Percentiles rank a stretch among this genome's conserved stretches.
phyloP scores from a whole-genome alignment of 2,888 invertebrate species.

The Tetragnatha montana region DNA sequence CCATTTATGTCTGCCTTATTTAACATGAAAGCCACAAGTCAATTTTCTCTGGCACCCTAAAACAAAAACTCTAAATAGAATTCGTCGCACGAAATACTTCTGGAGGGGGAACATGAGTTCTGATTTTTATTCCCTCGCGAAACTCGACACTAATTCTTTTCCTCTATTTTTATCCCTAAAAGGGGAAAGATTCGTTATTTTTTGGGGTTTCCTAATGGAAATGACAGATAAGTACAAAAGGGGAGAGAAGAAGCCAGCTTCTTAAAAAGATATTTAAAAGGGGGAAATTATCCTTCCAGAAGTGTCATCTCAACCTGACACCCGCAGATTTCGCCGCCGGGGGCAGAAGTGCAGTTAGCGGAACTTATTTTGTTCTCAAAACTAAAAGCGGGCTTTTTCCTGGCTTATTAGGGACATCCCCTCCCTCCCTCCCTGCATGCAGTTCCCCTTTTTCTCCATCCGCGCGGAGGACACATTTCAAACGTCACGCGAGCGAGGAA shows the following conservation, averaged over 20 bases:
- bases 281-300: conserved; percentile 33
- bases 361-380: conserved; percentile 20
- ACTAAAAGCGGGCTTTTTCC: conserved; percentile 18
- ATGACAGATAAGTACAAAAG: conserved; percentile 41
- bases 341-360: conserved; percentile 35
- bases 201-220: conserved; percentile 23
- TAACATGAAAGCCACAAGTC: not conserved
- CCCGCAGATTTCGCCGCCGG: conserved; percentile 27
- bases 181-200: not conserved
- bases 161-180: not conserved
- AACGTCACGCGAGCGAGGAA: conserved; percentile 6
- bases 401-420: conserved; percentile 26
- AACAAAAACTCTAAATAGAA: not conserved
- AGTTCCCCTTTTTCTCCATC: not conserved
- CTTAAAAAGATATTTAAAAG: conserved; percentile 22
- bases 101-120: not conserved
- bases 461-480: conserved; percentile 17
- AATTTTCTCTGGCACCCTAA: not conserved
- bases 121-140: not conserved
- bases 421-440: too few species aligned
- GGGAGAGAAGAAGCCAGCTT: conserved; percentile 37
- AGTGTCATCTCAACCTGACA: conserved; percentile 51
- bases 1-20: not conserved
- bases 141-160: conserved; percentile 1
- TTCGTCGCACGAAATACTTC: not conserved